Percentiles rank a stretch among this genome's conserved stretches.
Conservation (phyloP, 2,797 vertebrate species). For the Syndactyla subalaris region DNA sequence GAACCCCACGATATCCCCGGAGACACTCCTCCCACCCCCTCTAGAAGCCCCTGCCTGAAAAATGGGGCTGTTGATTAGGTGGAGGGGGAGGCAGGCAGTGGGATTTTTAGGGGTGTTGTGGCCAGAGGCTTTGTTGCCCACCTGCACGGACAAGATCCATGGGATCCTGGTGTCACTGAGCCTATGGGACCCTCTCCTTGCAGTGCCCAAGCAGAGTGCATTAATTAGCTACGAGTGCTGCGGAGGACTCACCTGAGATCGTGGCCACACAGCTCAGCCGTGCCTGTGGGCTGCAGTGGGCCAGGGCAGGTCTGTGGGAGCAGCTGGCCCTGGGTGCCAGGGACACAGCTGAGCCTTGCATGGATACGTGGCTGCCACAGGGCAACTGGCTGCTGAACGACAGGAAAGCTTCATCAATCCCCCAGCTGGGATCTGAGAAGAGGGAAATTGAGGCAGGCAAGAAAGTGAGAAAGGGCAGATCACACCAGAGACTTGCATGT, state of each 20-base stretch:
- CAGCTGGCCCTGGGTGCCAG: background rate
- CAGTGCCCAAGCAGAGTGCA: background rate
- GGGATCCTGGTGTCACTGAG: background rate
- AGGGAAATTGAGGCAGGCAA: background rate
- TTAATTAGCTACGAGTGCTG: background rate
- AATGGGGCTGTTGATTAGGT: rapidly evolving
- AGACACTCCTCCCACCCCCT: background rate
- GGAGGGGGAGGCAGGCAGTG: background rate
- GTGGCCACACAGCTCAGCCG: background rate
- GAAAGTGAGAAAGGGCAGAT: background rate
- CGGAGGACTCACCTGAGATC: background rate
- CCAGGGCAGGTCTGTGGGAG: background rate
- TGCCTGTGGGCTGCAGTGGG: rapidly evolving
- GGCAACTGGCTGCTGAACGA: background rate
- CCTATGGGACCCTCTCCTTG: background rate
- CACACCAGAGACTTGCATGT: background rate
- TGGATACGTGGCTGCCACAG: rapidly evolving
- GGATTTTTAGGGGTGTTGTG: background rate
- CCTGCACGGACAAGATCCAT: background rate
- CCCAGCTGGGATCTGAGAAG: background rate
- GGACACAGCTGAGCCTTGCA: background rate
- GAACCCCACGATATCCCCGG: background rate
- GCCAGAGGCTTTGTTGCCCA: background rate
- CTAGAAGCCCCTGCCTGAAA: background rate
- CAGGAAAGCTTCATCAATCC: rapidly evolving